These are phyloP conservation scores for Zaprionus bogoriensis DNA, from an alignment of 2,888 invertebrate species.

Conservation along the genomic window DNA sequence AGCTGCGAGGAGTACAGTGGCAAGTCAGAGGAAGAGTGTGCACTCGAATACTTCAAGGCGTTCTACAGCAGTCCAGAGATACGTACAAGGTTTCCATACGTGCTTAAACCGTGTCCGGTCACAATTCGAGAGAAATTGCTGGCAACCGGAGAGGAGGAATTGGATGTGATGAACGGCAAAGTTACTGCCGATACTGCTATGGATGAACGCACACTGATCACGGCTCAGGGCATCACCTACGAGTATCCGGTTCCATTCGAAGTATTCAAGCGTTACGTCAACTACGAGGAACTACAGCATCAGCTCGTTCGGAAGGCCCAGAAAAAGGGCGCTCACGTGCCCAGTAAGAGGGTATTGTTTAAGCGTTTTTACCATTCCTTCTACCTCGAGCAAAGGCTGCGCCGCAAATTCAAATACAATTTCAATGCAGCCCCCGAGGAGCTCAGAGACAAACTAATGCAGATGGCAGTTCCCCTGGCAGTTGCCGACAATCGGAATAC, in stretches of 20 bases:
- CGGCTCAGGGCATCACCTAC: constrained; percentile 10
- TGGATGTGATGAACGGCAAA: too few relatives aligned
- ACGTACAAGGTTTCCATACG: constrained; percentile 27
- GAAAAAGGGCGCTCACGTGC: background rate
- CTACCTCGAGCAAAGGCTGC: constrained; percentile 16
- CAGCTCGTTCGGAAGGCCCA: background rate
- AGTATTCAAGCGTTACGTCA: constrained; percentile 30
- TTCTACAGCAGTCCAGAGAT: constrained; percentile 39
- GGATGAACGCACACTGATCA: constrained; percentile 19
- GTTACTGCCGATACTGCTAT: background rate
- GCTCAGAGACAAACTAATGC: constrained; percentile 15
- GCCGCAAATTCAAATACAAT: constrained; percentile 21
- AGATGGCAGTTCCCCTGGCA: constrained; percentile 15
- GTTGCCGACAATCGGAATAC: too few relatives aligned
- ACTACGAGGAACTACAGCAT: constrained; percentile 11
- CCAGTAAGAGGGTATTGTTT: constrained; percentile 7
- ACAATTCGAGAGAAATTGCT: constrained; percentile 22
- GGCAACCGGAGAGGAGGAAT: background rate
- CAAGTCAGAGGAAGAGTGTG: constrained; percentile 23
- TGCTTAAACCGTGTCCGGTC: constrained; percentile 43
- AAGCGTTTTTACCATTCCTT: constrained; percentile 30
- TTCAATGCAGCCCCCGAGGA: constrained; percentile 35
- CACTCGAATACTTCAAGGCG: constrained; percentile 30
- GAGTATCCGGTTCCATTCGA: constrained; percentile 42
- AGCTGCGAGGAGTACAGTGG: constrained; percentile 12